phyloP scores from a whole-genome alignment of 2,888 invertebrate species.

The Maniola hyperantus region DNA sequence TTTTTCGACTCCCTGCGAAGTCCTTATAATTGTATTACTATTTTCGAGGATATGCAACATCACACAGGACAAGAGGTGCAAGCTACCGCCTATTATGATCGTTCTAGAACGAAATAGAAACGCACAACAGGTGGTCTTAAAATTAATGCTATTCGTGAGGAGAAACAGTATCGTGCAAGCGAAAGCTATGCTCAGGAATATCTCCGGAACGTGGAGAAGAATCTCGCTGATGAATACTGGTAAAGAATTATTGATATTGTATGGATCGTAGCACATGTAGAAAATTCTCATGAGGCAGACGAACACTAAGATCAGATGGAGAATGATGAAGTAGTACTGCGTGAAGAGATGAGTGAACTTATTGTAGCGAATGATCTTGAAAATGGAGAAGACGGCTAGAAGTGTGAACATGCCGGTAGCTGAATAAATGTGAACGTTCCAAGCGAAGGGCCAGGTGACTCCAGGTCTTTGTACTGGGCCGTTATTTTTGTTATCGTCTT shows the following conservation, averaged over 20 bases:
- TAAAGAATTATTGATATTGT: conserved; percentile 92
- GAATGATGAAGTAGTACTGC: conserved; percentile 93
- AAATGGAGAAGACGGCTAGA: conserved; percentile 91
- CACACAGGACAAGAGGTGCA: conserved; percentile 91
- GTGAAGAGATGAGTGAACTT: conserved; percentile 93
- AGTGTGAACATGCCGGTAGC: conserved; percentile 93
- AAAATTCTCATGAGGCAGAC: conserved; percentile 92
- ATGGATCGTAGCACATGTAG: conserved; percentile 95
- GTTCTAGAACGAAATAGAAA: conserved; percentile 90
- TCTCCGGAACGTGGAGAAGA: conserved; percentile 92
- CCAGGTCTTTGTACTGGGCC: conserved; percentile 76
- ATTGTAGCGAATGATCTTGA: conserved; percentile 93
- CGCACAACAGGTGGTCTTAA: conserved; percentile 87
- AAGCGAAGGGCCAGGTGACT: conserved; percentile 91
- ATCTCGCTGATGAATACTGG: conserved; percentile 91
- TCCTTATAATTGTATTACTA: conserved; percentile 75
- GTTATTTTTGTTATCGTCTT: conserved; percentile 66
- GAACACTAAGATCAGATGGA: conserved; percentile 91
- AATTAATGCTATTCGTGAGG: conserved; percentile 89
- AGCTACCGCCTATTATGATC: conserved; percentile 88
- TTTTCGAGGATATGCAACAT: conserved; percentile 90
- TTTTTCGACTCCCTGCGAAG: conserved; percentile 73
- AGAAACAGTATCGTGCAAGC: conserved; percentile 93
- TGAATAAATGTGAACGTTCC: conserved; percentile 95
- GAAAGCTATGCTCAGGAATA: conserved; percentile 94